Percentiles rank a stretch among this genome's conserved stretches.
These are phyloP conservation scores for Mohoua ochrocephala DNA, from an alignment of 2,113 vertebrate species.

Conservation along the genomic window DNA sequence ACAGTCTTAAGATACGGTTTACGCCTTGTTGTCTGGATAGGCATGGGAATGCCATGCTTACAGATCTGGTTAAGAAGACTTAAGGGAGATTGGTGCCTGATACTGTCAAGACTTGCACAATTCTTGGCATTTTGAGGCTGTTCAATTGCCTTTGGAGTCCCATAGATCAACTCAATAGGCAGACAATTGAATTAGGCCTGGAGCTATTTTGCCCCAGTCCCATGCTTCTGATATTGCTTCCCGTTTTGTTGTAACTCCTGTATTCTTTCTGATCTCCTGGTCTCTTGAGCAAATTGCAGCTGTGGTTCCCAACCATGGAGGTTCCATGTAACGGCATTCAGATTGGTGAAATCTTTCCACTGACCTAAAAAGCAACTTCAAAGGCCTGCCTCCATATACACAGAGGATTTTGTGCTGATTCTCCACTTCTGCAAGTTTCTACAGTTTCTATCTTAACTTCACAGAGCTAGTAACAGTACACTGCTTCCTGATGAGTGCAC, in stretches of 20 bases:
- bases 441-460: not conserved
- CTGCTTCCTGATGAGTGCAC: not conserved
- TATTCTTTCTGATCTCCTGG: not conserved
- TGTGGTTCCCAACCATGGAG: not conserved
- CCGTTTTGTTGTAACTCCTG: not conserved
- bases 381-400: not conserved
- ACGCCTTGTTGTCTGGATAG: not conserved
- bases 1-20: fast-evolving
- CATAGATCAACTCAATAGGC: not conserved
- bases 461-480: not conserved
- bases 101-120: not conserved
- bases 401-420: not conserved
- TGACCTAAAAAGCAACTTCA: not conserved
- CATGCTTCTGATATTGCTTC: not conserved
- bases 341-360: not conserved
- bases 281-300: not conserved
- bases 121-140: not conserved
- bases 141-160: not conserved
- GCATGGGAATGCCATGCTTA: not conserved
- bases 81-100: not conserved
- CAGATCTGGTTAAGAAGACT: not conserved
- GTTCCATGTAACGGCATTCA: not conserved
- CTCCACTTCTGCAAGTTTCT: not conserved
- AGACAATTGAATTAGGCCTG: not conserved
- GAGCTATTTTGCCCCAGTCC: not conserved